Percentiles rank a stretch among this genome's conserved stretches.
Conservation (phyloP, 2,797 vertebrate genomes). For the Amniataba percoides region DNA sequence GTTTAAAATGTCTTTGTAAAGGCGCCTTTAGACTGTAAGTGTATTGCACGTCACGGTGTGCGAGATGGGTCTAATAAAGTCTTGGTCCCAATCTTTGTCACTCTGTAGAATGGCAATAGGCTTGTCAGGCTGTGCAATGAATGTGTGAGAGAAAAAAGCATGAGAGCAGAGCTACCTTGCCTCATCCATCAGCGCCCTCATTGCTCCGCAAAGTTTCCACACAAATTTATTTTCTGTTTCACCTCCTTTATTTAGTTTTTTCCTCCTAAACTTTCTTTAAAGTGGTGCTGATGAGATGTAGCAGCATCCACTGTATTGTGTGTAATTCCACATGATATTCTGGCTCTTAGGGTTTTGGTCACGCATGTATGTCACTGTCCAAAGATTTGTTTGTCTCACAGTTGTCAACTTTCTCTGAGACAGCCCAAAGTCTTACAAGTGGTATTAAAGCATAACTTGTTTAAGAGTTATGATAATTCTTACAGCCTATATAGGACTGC, state of each 20-base stretch:
- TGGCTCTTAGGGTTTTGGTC: too few species aligned
- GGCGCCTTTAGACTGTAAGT: not conserved
- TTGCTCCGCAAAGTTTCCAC: not conserved
- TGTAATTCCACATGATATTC: not conserved
- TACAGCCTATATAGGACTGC: not conserved
- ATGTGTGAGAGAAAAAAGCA: not conserved
- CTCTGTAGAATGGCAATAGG: not conserved
- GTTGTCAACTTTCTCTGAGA: not conserved
- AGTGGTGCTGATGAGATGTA: not conserved
- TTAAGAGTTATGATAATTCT: not conserved
- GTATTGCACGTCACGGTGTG: not conserved
- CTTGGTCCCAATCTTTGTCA: not conserved
- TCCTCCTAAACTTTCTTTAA: not conserved
- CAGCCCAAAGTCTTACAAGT: not conserved
- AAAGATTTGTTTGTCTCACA: not conserved
- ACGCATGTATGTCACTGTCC: not conserved
- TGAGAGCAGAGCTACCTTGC: not conserved
- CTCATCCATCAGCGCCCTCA: too few species aligned
- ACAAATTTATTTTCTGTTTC: not conserved
- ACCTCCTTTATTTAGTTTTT: not conserved
- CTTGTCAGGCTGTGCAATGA: not conserved
- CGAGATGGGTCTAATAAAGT: not conserved
- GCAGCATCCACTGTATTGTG: not conserved
- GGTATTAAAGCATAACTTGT: not conserved
- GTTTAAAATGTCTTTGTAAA: not conserved